These are phyloP conservation scores for Lagocephalus sceleratus DNA, from an alignment of 2,797 vertebrate genomes.

Conservation along the genomic window DNA sequence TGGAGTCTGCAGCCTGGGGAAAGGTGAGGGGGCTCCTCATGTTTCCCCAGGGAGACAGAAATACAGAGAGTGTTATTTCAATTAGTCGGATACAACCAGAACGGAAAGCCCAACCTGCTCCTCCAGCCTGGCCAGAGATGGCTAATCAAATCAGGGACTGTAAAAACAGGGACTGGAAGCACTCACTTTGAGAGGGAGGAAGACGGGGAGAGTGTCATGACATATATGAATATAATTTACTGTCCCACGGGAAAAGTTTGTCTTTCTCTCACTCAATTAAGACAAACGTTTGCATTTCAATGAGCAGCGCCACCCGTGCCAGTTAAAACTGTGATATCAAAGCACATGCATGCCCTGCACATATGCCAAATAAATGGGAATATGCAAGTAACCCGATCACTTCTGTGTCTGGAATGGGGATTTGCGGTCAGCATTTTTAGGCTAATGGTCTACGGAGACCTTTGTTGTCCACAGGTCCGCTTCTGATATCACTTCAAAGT, in stretches of 20 bases:
- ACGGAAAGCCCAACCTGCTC: slow-evolving; percentile 56
- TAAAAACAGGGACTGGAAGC: slow-evolving; percentile 43
- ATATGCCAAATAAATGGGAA: background rate
- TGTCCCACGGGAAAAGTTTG: too few relatives aligned
- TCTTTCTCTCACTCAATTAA: too few relatives aligned
- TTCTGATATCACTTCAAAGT: slow-evolving; percentile 73
- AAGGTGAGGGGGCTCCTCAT: slow-evolving; percentile 20
- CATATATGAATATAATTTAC: too few relatives aligned
- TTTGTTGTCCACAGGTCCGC: slow-evolving; percentile 56
- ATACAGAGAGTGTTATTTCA: slow-evolving; percentile 62
- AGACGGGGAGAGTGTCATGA: background rate
- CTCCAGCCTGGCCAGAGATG: slow-evolving; percentile 34
- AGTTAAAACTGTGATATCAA: too few relatives aligned
- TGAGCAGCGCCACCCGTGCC: too few relatives aligned
- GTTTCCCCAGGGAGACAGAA: slow-evolving; percentile 54
- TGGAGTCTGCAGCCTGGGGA: slow-evolving; percentile 20
- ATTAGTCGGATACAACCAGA: slow-evolving; percentile 60
- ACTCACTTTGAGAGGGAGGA: slow-evolving; percentile 20
- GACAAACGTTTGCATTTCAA: too few relatives aligned
- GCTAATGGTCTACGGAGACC: slow-evolving; percentile 39
- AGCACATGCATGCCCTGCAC: too few relatives aligned
- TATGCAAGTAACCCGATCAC: slow-evolving; percentile 41
- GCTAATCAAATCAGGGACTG: slow-evolving; percentile 58
- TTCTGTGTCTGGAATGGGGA: slow-evolving; percentile 22
- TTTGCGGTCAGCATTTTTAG: slow-evolving; percentile 31